Evolutionary conservation across 2,888 invertebrate species (phyloP).

Genomic region (Trisateles emortualis): DNA sequence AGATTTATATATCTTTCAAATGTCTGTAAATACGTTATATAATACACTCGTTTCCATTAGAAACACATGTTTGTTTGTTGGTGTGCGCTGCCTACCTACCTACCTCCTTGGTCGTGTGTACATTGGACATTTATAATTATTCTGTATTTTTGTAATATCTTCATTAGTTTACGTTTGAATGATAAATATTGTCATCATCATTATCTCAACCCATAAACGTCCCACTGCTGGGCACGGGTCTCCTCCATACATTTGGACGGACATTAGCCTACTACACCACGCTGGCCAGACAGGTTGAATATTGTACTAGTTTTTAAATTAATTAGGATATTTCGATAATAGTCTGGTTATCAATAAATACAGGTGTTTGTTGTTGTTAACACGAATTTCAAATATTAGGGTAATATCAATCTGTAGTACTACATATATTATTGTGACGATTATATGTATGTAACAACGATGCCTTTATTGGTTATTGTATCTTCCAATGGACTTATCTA

Average conservation of each 20-base stretch:
- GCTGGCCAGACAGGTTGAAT: no score
- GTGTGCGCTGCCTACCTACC: no score
- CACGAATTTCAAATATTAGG: conserved; percentile 13
- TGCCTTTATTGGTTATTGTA: conserved; percentile 24
- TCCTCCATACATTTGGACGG: no score
- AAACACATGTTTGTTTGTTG: no score
- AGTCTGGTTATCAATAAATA: conserved; percentile 18
- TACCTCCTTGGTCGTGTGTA: no score
- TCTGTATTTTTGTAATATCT: conserved; percentile 27
- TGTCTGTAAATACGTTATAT: no score
- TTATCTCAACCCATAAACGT: no score
- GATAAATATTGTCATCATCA: background rate
- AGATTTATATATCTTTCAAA: no score
- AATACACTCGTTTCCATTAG: no score
- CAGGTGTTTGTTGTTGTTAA: conserved; percentile 24
- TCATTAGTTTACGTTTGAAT: conserved; percentile 7
- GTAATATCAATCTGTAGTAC: conserved; percentile 17
- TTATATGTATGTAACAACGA: conserved; percentile 20
- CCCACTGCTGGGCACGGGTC: no score
- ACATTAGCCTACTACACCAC: no score
- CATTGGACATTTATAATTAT: conserved; percentile 25
- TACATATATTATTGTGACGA: no score
- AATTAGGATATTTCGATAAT: conserved; percentile 13
- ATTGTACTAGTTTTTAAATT: conserved; percentile 21
- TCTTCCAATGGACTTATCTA: conserved; percentile 17